A percentile compares a stretch with the other conserved stretches of the same genome.
Conservation (phyloP, 2,888 invertebrate species). For the Dicycla oo region DNA sequence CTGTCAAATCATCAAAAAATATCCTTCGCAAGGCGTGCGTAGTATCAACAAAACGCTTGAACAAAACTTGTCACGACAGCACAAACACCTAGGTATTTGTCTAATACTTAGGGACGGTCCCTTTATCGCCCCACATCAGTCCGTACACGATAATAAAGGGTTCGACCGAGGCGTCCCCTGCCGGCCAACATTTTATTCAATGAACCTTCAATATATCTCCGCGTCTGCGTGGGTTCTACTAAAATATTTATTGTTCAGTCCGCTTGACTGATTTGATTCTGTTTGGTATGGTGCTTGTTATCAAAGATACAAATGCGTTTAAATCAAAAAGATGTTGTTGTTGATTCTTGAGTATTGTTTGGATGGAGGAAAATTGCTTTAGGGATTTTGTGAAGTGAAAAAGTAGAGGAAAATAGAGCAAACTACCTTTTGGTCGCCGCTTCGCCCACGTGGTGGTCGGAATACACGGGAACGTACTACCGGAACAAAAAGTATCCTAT, state of each 20-base stretch:
- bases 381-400: not conserved
- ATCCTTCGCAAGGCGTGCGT: not conserved
- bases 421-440: no score
- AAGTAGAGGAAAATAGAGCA: not conserved
- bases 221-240: conserved; percentile 43
- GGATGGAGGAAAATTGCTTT: not conserved
- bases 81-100: conserved; percentile 72
- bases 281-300: conserved; percentile 57
- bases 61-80: conserved; percentile 44
- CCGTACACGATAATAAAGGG: conserved; percentile 81
- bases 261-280: conserved; percentile 63
- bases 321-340: conserved; percentile 51
- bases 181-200: conserved; percentile 81
- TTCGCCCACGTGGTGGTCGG: no score
- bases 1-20: conserved; percentile 33
- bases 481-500: no score
- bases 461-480: no score
- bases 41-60: conserved; percentile 44
- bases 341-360: conserved; percentile 24
- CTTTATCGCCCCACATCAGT: conserved; percentile 75
- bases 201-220: conserved; percentile 79
- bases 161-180: conserved; percentile 67
- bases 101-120: conserved; percentile 70
- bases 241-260: conserved; percentile 67
- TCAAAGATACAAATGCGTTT: conserved; percentile 52